These are phyloP conservation scores for Apamea sordens DNA, from an alignment of 2,888 invertebrate genomes.

Conservation along the genomic window DNA sequence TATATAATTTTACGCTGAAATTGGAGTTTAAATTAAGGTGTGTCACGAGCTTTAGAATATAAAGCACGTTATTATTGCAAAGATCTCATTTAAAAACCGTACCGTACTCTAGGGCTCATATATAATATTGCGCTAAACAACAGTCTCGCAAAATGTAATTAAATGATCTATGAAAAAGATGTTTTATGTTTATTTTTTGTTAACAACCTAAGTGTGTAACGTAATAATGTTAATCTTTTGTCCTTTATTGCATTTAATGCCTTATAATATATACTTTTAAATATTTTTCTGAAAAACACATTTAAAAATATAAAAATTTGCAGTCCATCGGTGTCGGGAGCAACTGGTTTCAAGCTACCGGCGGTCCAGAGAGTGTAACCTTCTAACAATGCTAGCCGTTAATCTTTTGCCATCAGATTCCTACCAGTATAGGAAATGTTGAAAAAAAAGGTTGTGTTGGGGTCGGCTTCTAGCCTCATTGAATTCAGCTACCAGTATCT, in stretches of 20 bases:
- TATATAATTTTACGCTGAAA: constrained; percentile 52
- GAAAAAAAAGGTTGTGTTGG: too few relatives aligned
- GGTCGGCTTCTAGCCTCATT: neutral
- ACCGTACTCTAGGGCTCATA: neutral
- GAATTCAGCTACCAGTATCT: too few relatives aligned
- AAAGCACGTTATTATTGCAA: constrained; percentile 56
- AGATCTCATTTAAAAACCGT: constrained; percentile 51
- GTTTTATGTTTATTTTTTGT: neutral
- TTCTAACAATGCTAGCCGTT: too few relatives aligned
- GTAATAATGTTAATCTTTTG: neutral
- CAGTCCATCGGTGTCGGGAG: too few relatives aligned
- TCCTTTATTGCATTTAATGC: neutral
- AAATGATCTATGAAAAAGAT: constrained; percentile 8
- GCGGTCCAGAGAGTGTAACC: too few relatives aligned
- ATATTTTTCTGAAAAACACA: too few relatives aligned
- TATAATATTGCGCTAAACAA: constrained; percentile 14
- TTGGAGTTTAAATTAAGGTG: constrained; percentile 46
- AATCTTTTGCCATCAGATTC: neutral
- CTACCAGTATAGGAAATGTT: neutral
- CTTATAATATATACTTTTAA: neutral
- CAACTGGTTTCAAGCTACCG: too few relatives aligned
- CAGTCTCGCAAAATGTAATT: constrained; percentile 18
- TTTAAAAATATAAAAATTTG: too few relatives aligned
- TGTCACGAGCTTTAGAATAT: constrained; percentile 46
- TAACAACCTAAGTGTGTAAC: neutral